Evolutionary conservation across 2,113 vertebrate genomes (phyloP), one percentile per base, ranked within the genome.

Genomic region (Apteryx owenii): DNA sequence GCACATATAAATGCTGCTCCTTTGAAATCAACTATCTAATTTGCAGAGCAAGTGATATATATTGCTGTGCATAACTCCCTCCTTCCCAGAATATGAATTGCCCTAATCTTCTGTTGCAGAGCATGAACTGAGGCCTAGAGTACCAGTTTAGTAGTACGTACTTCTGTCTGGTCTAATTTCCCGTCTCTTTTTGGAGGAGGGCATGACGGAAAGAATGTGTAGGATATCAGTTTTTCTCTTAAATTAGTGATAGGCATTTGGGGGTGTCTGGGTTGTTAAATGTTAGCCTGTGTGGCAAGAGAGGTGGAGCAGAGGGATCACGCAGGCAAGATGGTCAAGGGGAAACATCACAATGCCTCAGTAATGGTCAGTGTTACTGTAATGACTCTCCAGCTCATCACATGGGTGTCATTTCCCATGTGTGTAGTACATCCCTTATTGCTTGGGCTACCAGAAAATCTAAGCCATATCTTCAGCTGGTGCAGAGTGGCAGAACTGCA

Each of bases 21-120:
- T 93, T 84, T 66, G 79, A 87, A 89, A 92, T 80, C 89, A 90
- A 56, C 44, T 64, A 33, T 50, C 54, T 90, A 17, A 66, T 91
- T 96, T 92, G 26, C 71, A 93, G 70, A 91, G 81, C 50, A 87
- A 91, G 58, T 62, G 48, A 15, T 91, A 80, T 2, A 16, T 73
- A 25, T 72, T 87, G 33, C 70, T 76, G n/a, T 79, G 50, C 2
- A 6, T 23, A 76, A 33, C 48, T 53, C 9, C 68, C 18, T 77
- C 26, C 73, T 95, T 94, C 71, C 40, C 44, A 91, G 61, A 58
- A 7, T 82, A 44, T 94, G 83, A 90, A 75, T 93, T 79, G 62
- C 38, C 10, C 16, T 16, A 1, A 61, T 90, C 72, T 93, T 88
- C 78, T 88, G 51, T 58, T 54, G 29, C 81, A 42, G 33, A 93